Evolutionary conservation across 2,888 invertebrate genomes (phyloP).

Genomic region (Tromatobia lineatoria): DNA sequence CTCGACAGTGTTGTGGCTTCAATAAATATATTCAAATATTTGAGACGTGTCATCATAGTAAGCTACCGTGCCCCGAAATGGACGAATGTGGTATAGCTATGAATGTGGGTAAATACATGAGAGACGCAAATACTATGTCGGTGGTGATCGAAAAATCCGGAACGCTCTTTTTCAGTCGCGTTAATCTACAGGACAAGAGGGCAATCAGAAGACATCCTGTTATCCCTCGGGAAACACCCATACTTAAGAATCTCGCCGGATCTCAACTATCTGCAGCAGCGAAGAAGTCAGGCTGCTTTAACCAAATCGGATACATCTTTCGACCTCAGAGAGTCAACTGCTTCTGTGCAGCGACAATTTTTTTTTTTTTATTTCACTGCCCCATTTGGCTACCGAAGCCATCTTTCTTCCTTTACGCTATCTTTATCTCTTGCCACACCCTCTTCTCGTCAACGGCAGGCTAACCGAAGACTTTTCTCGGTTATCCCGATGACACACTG

Average conservation of each 20-base stretch:
- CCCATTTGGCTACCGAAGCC: constrained; percentile 80
- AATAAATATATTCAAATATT: constrained; percentile 59
- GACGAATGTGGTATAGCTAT: constrained; percentile 5
- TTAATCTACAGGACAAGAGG: constrained; percentile 80
- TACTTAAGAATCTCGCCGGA: constrained; percentile 72
- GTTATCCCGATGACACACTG: constrained; percentile 45
- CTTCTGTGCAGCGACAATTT: constrained; percentile 57
- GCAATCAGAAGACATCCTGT: constrained; percentile 83
- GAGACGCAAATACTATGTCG: constrained; percentile 58
- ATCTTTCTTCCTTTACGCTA: constrained; percentile 47
- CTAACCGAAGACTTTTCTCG: constrained; percentile 53
- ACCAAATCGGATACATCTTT: constrained; percentile 78
- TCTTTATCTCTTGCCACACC: constrained; percentile 76
- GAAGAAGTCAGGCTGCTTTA: constrained; percentile 63
- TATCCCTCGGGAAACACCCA: constrained; percentile 81
- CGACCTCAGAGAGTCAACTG: constrained; percentile 60
- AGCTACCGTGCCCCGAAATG: constrained; percentile 53
- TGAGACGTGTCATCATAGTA: constrained; percentile 45
- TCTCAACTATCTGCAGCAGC: constrained; percentile 34
- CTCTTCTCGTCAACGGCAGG: constrained; percentile 72
- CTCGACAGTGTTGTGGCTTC: constrained; percentile 10
- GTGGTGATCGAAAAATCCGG: constrained; percentile 48
- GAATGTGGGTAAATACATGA: constrained; percentile 41
- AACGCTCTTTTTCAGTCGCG: constrained; percentile 48
- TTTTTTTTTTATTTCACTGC: constrained; percentile 61